Conservation (phyloP, 2,888 invertebrate genomes). For the Scaptodrosophila latifasciaeformis region DNA sequence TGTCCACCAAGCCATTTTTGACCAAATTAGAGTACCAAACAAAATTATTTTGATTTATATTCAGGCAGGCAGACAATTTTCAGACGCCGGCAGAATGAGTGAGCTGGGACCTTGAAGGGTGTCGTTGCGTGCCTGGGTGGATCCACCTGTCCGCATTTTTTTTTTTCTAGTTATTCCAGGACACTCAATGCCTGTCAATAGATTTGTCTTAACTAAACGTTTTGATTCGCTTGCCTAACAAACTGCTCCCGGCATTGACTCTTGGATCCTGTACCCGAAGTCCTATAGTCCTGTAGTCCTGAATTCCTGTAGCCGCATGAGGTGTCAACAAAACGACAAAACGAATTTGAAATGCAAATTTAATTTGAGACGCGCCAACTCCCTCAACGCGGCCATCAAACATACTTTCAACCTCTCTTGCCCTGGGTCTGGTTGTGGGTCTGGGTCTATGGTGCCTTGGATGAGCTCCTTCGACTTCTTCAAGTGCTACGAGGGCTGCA, state of each 20-base stretch:
- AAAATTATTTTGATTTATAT: conserved; percentile 70
- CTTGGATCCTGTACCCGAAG: too few relatives aligned
- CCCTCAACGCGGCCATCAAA: conserved; percentile 34
- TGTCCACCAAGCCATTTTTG: too few relatives aligned
- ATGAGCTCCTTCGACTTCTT: background rate
- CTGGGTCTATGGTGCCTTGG: background rate
- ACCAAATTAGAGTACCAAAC: conserved; percentile 61
- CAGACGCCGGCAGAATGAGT: background rate
- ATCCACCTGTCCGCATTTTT: too few relatives aligned
- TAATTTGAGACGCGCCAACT: conserved; percentile 55
- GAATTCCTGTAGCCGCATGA: conserved; percentile 15
- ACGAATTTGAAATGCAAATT: conserved; percentile 69
- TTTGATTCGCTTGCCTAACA: conserved; percentile 51
- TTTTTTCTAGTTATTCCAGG: conserved; percentile 7
- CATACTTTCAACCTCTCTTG: conserved; percentile 23
- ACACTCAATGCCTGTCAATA: conserved; percentile 40
- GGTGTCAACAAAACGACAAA: conserved; percentile 58
- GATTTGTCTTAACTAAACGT: conserved; percentile 61
- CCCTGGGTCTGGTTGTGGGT: conserved; percentile 5
- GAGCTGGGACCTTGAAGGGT: too few relatives aligned
- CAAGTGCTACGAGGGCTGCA: conserved; percentile 31
- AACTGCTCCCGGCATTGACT: background rate
- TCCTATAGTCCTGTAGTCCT: too few relatives aligned
- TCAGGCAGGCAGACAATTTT: conserved; percentile 42
- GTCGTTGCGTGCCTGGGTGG: too few relatives aligned